Evolutionary conservation across 2,888 invertebrate species (phyloP).

Genomic region (Drosophila merina): DNA sequence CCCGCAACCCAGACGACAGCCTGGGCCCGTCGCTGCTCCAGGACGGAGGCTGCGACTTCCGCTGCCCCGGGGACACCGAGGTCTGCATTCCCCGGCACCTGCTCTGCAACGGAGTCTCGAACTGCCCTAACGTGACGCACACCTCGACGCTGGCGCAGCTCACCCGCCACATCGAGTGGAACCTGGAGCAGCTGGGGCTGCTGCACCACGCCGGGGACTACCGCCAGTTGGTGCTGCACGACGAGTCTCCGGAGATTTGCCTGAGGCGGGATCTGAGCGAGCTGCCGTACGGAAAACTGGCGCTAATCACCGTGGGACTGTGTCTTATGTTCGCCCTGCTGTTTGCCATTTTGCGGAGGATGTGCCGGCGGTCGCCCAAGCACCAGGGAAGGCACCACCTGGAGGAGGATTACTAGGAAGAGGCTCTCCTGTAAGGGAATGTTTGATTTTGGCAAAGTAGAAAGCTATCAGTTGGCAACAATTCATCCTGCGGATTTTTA

Average conservation of each 20-base stretch:
- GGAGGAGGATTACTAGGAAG: conserved; percentile 68
- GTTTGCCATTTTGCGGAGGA: conserved; percentile 81
- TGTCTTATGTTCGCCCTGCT: conserved; percentile 81
- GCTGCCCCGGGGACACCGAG: conserved; percentile 93
- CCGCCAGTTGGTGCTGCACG: conserved; percentile 86
- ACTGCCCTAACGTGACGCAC: conserved; percentile 91
- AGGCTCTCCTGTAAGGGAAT: background rate
- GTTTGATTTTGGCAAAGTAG: background rate
- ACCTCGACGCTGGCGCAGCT: conserved; percentile 84
- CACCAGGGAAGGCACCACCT: conserved; percentile 63
- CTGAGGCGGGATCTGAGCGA: conserved; percentile 85
- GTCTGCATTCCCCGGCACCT: conserved; percentile 93
- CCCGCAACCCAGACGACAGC: conserved; percentile 92
- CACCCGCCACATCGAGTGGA: conserved; percentile 86
- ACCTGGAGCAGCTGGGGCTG: conserved; percentile 86
- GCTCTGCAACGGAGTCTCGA: conserved; percentile 94
- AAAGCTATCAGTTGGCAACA: background rate
- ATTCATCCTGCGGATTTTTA: background rate
- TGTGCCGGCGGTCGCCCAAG: conserved; percentile 73
- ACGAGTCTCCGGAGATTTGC: conserved; percentile 91
- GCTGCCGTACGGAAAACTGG: conserved; percentile 80
- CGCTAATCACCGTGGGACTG: conserved; percentile 81
- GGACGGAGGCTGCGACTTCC: conserved; percentile 91
- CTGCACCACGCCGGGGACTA: conserved; percentile 85
- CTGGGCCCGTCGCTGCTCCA: conserved; percentile 91